These are phyloP conservation scores for Himalopsyche tibetana DNA, from an alignment of 2,888 invertebrate genomes.

Conservation along the genomic window DNA sequence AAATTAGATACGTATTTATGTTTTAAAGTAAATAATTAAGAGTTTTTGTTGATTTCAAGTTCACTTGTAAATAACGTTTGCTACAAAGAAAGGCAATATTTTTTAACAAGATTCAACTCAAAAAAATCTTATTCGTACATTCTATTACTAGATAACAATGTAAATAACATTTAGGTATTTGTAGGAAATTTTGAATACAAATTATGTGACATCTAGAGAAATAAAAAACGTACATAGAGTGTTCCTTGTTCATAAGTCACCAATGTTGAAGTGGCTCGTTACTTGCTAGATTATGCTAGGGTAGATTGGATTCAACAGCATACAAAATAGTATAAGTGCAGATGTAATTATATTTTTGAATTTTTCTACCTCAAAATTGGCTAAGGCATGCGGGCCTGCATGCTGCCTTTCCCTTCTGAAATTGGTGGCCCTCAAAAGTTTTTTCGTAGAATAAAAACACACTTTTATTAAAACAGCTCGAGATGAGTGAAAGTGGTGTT, in stretches of 20 bases:
- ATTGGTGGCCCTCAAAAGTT: no score
- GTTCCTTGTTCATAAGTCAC: slow-evolving; percentile 24
- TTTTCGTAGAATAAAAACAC: no score
- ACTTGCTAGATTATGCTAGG: background rate
- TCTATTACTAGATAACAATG: slow-evolving; percentile 42
- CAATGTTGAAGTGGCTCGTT: slow-evolving; percentile 27
- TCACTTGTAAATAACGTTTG: background rate
- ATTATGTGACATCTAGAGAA: slow-evolving; percentile 53
- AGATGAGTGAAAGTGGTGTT: no score
- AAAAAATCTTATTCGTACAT: slow-evolving; percentile 42
- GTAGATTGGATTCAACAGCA: background rate
- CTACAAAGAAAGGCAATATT: background rate
- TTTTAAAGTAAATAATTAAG: no score
- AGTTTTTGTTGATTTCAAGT: no score
- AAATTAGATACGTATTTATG: no score
- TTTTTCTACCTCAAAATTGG: no score
- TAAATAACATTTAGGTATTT: slow-evolving; percentile 11
- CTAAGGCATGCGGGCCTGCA: no score
- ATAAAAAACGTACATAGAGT: slow-evolving; percentile 37
- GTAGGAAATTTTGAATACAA: slow-evolving; percentile 54
- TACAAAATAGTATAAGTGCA: no score
- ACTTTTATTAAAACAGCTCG: no score
- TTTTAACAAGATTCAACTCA: slow-evolving; percentile 1
- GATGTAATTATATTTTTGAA: no score
- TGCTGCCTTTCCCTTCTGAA: no score